Evolutionary conservation across 2,797 vertebrate genomes (phyloP).

Genomic region (Astyanax mexicanus): DNA sequence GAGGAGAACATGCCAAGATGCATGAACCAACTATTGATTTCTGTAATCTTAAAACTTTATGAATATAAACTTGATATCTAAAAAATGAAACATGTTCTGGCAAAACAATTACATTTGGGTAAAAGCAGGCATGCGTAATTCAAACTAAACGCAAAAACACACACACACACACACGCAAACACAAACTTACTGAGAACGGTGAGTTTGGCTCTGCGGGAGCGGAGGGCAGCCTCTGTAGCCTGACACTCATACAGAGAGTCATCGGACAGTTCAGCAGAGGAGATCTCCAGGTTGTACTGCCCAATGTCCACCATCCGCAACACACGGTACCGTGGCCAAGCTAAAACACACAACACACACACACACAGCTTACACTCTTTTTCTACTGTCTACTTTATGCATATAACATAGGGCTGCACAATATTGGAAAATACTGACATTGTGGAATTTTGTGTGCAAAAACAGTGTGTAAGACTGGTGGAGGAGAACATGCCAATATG

Average conservation of each 20-base stretch:
- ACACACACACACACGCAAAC: constrained; percentile 43
- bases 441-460: too few relatives aligned
- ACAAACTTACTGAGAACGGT: constrained; percentile 84
- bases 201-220: constrained; percentile 90
- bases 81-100: too few relatives aligned
- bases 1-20: too few relatives aligned
- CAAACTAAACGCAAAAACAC: background rate
- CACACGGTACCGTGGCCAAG: constrained; percentile 93
- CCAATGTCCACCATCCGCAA: constrained; percentile 87
- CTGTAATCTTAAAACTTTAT: too few relatives aligned
- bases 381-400: too few relatives aligned
- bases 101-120: too few relatives aligned
- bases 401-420: too few relatives aligned
- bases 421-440: too few relatives aligned
- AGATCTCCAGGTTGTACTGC: constrained; percentile 95
- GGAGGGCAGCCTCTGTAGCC: constrained; percentile 92
- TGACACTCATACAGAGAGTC: constrained; percentile 95
- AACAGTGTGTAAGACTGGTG: too few relatives aligned
- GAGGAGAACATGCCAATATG: too few relatives aligned
- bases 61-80: too few relatives aligned
- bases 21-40: too few relatives aligned
- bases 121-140: background rate
- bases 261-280: constrained; percentile 88
- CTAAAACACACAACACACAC: constrained; percentile 66
- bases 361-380: constrained; percentile 14